phyloP scores from a whole-genome alignment of 2,888 invertebrate species.

The Tuberolachnus salignus region DNA sequence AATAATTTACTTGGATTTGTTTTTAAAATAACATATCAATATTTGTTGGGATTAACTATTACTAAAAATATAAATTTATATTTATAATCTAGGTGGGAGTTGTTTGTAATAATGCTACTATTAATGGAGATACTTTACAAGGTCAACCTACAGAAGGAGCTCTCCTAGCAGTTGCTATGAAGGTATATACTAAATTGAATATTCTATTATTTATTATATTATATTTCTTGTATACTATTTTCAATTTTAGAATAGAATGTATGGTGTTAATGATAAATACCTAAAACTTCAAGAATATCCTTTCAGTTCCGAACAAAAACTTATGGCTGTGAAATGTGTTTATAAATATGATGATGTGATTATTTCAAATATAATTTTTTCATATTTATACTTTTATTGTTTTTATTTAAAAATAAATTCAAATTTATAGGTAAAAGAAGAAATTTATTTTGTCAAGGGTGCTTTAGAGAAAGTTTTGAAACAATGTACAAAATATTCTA shows the following conservation, averaged over 20 bases:
- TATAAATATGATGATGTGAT: conserved; percentile 75
- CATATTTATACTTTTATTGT: neutral
- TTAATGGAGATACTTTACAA: conserved; percentile 80
- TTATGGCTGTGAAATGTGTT: conserved; percentile 95
- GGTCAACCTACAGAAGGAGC: conserved; percentile 99
- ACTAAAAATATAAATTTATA: neutral
- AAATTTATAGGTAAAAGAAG: conserved; percentile 67
- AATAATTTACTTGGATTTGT: neutral
- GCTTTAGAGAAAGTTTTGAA: conserved; percentile 89
- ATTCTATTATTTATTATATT: neutral
- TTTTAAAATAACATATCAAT: neutral
- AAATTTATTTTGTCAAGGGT: conserved; percentile 91
- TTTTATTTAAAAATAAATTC: conserved; percentile 13
- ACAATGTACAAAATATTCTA: conserved; percentile 80
- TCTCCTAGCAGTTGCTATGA: conserved; percentile 87
- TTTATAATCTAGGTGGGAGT: conserved; percentile 71
- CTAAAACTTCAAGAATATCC: conserved; percentile 91
- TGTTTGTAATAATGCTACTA: conserved; percentile 93
- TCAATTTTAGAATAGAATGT: conserved; percentile 74
- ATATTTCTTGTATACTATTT: neutral
- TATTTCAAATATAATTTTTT: conserved; percentile 23
- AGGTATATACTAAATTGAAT: conserved; percentile 64
- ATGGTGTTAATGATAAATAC: conserved; percentile 79
- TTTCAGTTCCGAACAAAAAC: conserved; percentile 96
- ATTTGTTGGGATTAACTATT: neutral